These are phyloP conservation scores for Malurus elegans DNA, from an alignment of 2,113 vertebrate genomes.

Conservation along the genomic window DNA sequence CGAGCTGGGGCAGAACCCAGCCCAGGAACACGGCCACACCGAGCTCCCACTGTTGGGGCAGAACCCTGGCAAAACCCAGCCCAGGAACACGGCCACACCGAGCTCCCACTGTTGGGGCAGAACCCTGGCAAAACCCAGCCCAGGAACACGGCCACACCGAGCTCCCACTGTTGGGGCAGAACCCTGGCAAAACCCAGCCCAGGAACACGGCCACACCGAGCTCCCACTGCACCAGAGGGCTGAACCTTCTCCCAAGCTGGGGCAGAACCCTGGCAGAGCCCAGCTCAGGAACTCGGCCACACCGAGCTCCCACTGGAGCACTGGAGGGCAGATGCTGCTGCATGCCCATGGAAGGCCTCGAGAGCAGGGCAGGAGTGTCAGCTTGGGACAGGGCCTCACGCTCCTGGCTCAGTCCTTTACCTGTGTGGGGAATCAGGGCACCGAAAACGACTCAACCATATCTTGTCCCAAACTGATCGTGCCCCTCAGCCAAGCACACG, in stretches of 20 bases:
- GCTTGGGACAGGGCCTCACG: not conserved
- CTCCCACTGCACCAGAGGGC: not conserved
- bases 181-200: too few species aligned
- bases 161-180: too few species aligned
- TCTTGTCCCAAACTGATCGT: not conserved
- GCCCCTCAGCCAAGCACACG: rapidly evolving
- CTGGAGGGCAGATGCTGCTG: rapidly evolving
- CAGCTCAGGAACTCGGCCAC: rapidly evolving
- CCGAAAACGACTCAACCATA: not conserved
- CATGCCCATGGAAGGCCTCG: rapidly evolving
- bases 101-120: not conserved
- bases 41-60: too few species aligned
- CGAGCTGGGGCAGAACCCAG: rapidly evolving
- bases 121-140: too few species aligned
- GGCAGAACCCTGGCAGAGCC: rapidly evolving
- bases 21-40: too few species aligned
- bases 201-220: too few species aligned
- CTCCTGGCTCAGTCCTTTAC: not conserved
- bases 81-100: too few species aligned
- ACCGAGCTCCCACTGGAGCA: rapidly evolving
- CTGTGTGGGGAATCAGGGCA: not conserved
- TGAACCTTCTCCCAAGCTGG: rapidly evolving
- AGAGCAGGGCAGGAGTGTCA: not conserved
- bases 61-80: too few species aligned
- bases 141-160: too few species aligned